Evolutionary conservation across 2,797 vertebrate species (phyloP).

Genomic region (Mormyrops attenuatus): DNA sequence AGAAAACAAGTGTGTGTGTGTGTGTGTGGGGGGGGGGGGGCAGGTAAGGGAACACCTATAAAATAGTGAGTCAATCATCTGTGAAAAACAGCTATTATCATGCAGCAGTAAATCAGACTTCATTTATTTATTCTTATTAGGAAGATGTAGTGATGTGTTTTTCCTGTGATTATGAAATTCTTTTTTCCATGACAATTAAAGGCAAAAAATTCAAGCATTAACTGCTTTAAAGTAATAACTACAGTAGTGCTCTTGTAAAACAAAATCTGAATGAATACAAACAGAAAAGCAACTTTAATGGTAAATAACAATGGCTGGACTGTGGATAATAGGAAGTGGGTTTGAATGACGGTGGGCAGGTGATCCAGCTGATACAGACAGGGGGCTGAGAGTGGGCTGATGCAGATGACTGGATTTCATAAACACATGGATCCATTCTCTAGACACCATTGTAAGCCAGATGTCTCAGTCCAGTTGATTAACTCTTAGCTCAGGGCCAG

Average conservation of each 20-base stretch:
- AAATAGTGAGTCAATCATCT: too few relatives aligned
- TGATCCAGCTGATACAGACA: background rate
- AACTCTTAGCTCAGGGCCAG: constrained; percentile 3
- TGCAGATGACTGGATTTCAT: background rate
- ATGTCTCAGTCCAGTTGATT: constrained; percentile 5
- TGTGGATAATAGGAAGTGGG: background rate
- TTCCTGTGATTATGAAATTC: background rate
- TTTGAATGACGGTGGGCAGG: background rate
- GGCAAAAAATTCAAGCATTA: background rate
- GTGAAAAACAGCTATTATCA: background rate
- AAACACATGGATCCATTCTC: constrained; percentile 1
- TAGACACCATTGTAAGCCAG: constrained; percentile 4
- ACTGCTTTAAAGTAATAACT: background rate
- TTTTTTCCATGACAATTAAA: background rate
- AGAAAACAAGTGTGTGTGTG: background rate
- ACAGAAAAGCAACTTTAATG: background rate
- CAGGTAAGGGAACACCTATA: background rate
- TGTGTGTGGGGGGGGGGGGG: too few relatives aligned
- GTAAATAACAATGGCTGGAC: background rate
- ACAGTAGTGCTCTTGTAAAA: background rate
- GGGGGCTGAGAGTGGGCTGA: background rate
- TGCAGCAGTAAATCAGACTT: background rate
- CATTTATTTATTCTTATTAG: background rate
- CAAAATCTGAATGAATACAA: background rate
- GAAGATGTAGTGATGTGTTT: background rate